Evolutionary conservation across 2,888 invertebrate genomes (phyloP).

Genomic region (Autographa gamma): DNA sequence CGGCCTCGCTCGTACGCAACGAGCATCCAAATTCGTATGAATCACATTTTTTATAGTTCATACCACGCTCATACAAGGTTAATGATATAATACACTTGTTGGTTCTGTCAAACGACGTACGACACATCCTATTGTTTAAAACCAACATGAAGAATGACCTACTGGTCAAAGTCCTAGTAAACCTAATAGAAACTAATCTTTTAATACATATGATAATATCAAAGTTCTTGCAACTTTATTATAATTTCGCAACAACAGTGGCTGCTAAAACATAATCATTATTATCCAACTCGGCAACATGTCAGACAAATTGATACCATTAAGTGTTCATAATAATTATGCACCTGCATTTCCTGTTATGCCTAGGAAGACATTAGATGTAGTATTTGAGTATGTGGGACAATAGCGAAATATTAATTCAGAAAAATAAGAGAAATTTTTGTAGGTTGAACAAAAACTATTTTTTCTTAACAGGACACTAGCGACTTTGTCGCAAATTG

Average conservation of each 20-base stretch:
- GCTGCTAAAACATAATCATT: slow-evolving; percentile 30
- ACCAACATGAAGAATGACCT: slow-evolving; percentile 25
- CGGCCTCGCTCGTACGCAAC: slow-evolving; percentile 80
- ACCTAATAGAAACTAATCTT: not conserved
- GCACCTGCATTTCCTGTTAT: slow-evolving; percentile 42
- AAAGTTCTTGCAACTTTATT: slow-evolving; percentile 7
- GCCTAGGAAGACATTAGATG: slow-evolving; percentile 17
- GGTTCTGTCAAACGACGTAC: slow-evolving; percentile 48
- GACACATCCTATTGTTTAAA: slow-evolving; percentile 34
- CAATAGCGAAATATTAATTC: no score
- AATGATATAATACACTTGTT: slow-evolving; percentile 64
- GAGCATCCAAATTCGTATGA: slow-evolving; percentile 80
- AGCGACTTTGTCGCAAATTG: no score
- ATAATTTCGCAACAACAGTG: slow-evolving; percentile 14
- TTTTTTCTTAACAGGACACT: no score
- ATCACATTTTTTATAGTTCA: slow-evolving; percentile 71
- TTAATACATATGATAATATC: not conserved
- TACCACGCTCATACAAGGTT: slow-evolving; percentile 69
- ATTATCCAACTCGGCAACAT: slow-evolving; percentile 34
- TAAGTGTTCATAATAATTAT: slow-evolving; percentile 35
- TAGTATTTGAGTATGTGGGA: not conserved
- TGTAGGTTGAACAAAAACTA: no score
- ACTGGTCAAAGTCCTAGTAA: slow-evolving; percentile 11
- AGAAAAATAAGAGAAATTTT: no score
- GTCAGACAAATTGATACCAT: slow-evolving; percentile 44